Base-by-base conservation (phyloP, 2,888 invertebrate genomes). In the Xylocampa areola region DNA sequence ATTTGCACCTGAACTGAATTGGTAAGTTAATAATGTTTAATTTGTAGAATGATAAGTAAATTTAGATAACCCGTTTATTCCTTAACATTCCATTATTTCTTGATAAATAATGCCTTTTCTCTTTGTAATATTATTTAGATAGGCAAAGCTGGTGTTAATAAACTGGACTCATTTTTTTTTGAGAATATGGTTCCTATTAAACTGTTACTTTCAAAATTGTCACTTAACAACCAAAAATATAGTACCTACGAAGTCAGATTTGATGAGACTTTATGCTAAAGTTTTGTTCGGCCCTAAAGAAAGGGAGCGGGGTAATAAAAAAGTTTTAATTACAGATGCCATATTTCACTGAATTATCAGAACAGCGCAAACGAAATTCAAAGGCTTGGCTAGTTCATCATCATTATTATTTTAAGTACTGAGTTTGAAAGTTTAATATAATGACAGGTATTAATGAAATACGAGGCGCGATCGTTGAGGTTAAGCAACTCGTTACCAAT, bases 301-400 rank as follows among this genome's bases (percentile, higher is more conserved):
- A 36, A 48, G 59, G 61, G 51, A 64, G 58, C n/a, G 21, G 23
- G 41, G 57, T 48, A 59, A 74, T 74, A 73, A 74, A 73, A 60
- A 73, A 73, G 73, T 73, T 73, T 71, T 71, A 73, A 73, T 73
- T 73, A 74, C 72, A 39, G 44, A 59, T 49, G 55, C 64, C 58
- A 61, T 73, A 67, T 74, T 73, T 74, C 39, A 67, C 55, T 25
- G 48, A 70, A 67, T 70, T 70, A 73, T 59, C 55, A 51, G 43
- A 63, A 61, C 27, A 41, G 66, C 54, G 27, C 36, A 43, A 53
- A 44, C n/a, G 25, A 52, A n/a, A 50, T 44, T 19, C 29, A 36
- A 33, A 41, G 25, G 53, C 39, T 16, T 19, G 29, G 44, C 32
- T 54, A 62, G 68, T 63, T 50, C 17, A 62, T 62, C 37, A 63